A percentile compares a stretch with the other conserved stretches of the same genome.
These are phyloP conservation scores for Hemicrepidius hirtus DNA, from an alignment of 2,888 invertebrate species.

Conservation along the genomic window DNA sequence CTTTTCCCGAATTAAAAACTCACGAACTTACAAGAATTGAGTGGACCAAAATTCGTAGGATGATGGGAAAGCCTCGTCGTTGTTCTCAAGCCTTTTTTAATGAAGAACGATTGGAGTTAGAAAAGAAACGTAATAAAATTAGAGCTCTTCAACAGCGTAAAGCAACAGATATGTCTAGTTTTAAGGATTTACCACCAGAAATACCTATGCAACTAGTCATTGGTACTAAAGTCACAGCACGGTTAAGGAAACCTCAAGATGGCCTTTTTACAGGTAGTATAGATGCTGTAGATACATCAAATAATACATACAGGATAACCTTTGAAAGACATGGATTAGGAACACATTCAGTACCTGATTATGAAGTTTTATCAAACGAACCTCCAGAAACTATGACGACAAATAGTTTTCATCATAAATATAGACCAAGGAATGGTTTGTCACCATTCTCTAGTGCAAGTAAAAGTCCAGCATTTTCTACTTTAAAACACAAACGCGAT, in stretches of 20 bases:
- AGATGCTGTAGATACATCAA: conserved; percentile 96
- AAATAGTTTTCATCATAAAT: conserved; percentile 87
- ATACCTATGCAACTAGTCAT: conserved; percentile 96
- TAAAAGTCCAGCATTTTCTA: conserved; percentile 69
- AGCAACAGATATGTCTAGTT: conserved; percentile 82
- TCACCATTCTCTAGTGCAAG: conserved; percentile 75
- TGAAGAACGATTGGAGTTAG: conserved; percentile 94
- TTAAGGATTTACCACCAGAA: conserved; percentile 94
- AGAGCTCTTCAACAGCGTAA: conserved; percentile 95
- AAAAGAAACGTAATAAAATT: conserved; percentile 93
- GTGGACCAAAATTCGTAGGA: conserved; percentile 95
- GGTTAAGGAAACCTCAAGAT: conserved; percentile 94
- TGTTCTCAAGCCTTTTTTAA: conserved; percentile 96
- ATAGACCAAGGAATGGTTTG: conserved; percentile 79
- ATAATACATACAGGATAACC: conserved; percentile 94
- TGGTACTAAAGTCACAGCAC: conserved; percentile 94
- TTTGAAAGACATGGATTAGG: conserved; percentile 95
- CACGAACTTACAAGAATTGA: conserved; percentile 90
- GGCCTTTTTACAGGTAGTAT: conserved; percentile 92
- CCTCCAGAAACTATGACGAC: conserved; percentile 92
- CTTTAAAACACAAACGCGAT: conserved; percentile 76
- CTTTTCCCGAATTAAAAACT: conserved; percentile 93
- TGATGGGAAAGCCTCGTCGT: conserved; percentile 98
- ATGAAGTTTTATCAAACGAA: conserved; percentile 95
- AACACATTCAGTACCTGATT: conserved; percentile 96